Evolutionary conservation across 1,140 invertebrate species (phyloP).

Genomic region (Dendrolimus kikuchii): DNA sequence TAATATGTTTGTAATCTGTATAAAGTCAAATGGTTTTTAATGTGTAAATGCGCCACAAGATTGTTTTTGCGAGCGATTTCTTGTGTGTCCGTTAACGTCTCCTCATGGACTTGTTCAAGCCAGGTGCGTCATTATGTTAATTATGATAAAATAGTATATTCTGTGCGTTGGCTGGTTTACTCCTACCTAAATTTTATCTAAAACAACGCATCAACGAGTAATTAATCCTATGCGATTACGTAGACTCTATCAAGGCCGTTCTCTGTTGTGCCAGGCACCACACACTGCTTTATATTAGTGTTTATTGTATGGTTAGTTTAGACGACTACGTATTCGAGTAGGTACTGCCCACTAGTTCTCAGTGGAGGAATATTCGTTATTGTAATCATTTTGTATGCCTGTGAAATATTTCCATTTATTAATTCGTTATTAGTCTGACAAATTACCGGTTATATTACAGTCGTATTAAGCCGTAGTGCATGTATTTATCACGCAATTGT

Average conservation of each 20-base stretch:
- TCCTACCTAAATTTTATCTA: neutral
- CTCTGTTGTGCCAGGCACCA: conserved; percentile 52
- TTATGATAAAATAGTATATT: neutral
- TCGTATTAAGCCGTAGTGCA: neutral
- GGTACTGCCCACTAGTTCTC: conserved; percentile 7
- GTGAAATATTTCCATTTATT: conserved; percentile 7
- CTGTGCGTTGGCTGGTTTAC: neutral
- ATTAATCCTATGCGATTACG: conserved; percentile 27
- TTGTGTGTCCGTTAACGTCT: too few species aligned
- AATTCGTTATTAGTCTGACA: neutral
- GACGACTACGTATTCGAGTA: neutral
- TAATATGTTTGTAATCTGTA: too few species aligned
- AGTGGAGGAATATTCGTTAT: conserved; percentile 45
- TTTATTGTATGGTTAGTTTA: neutral
- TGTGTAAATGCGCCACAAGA: too few species aligned
- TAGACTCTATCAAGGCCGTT: conserved; percentile 58
- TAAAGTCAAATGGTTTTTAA: too few species aligned
- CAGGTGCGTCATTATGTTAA: conserved; percentile 31
- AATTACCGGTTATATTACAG: neutral
- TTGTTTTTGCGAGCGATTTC: too few species aligned
- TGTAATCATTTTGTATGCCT: conserved; percentile 34
- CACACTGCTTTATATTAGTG: conserved; percentile 21
- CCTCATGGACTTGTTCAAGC: conserved; percentile 53
- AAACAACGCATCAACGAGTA: neutral
- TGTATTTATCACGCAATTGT: neutral